Conservation (phyloP, 2,888 invertebrate genomes). For the Poecilobothrus nobilitatus region DNA sequence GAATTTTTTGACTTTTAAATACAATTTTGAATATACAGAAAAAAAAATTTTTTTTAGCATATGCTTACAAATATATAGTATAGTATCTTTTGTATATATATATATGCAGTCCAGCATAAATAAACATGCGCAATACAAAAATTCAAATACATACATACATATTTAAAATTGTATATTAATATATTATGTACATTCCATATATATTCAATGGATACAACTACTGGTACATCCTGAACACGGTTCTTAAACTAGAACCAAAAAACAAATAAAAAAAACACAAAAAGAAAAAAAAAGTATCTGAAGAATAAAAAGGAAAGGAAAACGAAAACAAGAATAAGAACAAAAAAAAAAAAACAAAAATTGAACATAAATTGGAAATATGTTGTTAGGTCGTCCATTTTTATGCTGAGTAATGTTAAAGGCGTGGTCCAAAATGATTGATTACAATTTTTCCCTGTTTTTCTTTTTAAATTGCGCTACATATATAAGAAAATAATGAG, state of each 20-base stretch:
- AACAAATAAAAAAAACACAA: background rate
- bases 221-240: too few species aligned
- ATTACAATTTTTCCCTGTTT: slow-evolving; percentile 29
- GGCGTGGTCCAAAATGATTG: slow-evolving; percentile 42
- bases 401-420: slow-evolving; percentile 39
- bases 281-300: background rate
- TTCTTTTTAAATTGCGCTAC: background rate
- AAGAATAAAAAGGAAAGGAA: background rate
- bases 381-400: slow-evolving; percentile 35
- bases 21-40: background rate
- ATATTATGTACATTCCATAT: too few species aligned
- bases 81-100: background rate
- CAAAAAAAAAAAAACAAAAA: background rate
- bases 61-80: background rate
- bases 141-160: background rate
- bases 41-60: background rate
- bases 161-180: too few species aligned
- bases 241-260: too few species aligned
- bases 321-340: background rate
- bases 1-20: too few species aligned
- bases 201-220: too few species aligned
- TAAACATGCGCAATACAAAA: background rate
- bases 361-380: slow-evolving; percentile 3
- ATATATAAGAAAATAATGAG: slow-evolving; percentile 5
- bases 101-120: background rate